These are phyloP conservation scores for Pocillopora verrucosa DNA, from an alignment of 64 coral and sea anemone species.

Conservation along the genomic window DNA sequence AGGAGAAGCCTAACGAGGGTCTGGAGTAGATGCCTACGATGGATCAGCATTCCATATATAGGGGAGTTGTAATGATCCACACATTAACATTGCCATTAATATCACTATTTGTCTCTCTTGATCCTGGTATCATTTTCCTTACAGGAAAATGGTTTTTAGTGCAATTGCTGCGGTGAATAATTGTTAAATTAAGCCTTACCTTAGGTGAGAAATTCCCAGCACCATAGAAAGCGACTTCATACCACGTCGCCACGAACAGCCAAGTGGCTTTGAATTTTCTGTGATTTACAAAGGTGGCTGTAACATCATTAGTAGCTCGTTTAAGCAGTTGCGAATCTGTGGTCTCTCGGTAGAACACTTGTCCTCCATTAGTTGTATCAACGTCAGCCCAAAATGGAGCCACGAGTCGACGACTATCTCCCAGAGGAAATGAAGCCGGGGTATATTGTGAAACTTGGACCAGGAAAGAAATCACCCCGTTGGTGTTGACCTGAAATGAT, in stretches of 20 bases:
- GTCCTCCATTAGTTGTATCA: constrained; percentile 39
- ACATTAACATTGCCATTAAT: too few species aligned
- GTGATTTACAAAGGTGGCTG: constrained; percentile 37
- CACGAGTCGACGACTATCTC: constrained; percentile 38
- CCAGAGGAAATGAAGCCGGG: constrained; percentile 63
- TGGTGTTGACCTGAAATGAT: constrained; percentile 62
- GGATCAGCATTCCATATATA: too few species aligned
- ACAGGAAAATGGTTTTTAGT: background rate
- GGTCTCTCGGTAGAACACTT: constrained; percentile 64
- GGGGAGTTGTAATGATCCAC: too few species aligned
- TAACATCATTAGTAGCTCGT: constrained; percentile 50
- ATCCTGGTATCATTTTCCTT: background rate
- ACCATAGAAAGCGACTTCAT: constrained; percentile 59
- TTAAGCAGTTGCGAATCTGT: constrained; percentile 33
- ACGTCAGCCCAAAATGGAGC: constrained; percentile 84
- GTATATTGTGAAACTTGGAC: constrained; percentile 46
- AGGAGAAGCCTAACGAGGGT: too few species aligned
- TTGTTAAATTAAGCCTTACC: background rate
- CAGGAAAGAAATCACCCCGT: constrained; percentile 57
- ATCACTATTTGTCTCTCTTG: too few species aligned
- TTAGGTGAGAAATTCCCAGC: constrained; percentile 11
- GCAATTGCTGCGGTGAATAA: too few species aligned
- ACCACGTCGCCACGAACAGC: constrained; percentile 64
- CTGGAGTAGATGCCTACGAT: too few species aligned
- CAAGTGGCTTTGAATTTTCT: constrained; percentile 53